These are phyloP conservation scores for Phymastichus coffea DNA, from an alignment of 1,140 invertebrate species.

Conservation along the genomic window DNA sequence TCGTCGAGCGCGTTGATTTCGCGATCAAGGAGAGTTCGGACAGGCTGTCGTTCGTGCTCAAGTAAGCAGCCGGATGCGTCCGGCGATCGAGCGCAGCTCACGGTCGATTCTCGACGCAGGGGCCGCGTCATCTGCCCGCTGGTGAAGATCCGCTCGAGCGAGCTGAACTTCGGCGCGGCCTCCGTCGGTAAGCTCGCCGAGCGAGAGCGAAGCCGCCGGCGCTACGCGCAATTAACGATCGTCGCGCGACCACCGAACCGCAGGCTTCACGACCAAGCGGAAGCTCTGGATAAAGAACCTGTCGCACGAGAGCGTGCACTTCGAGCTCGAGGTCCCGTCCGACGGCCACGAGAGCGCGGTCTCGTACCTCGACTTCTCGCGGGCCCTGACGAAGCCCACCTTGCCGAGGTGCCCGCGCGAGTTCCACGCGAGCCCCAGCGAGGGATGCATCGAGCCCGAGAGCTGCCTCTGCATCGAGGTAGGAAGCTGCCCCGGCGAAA, in stretches of 20 bases:
- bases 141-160: constrained; percentile 45
- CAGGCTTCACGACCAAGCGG: constrained; percentile 35
- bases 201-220: too few relatives aligned
- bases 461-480: constrained; percentile 39
- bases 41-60: constrained; percentile 39
- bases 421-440: constrained; percentile 37
- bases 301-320: constrained; percentile 41
- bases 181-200: constrained; percentile 43
- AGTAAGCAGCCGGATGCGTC: too few relatives aligned
- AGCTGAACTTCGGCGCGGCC: constrained; percentile 47
- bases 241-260: too few relatives aligned
- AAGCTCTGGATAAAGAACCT: constrained; percentile 40
- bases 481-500: too few relatives aligned
- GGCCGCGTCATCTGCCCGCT: constrained; percentile 51
- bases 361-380: constrained; percentile 38
- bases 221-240: too few relatives aligned
- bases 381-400: constrained; percentile 30
- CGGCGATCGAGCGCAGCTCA: neutral
- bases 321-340: constrained; percentile 33
- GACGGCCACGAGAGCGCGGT: constrained; percentile 44
- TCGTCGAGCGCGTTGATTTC: constrained; percentile 46
- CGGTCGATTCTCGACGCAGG: constrained; percentile 36
- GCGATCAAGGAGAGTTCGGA: constrained; percentile 43
- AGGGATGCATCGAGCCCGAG: constrained; percentile 37
- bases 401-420: constrained; percentile 42